A percentile compares a stretch with the other conserved stretches of the same genome.
phyloP scores from a whole-genome alignment of 2,113 vertebrate species.

The Collichthys lucidus region DNA sequence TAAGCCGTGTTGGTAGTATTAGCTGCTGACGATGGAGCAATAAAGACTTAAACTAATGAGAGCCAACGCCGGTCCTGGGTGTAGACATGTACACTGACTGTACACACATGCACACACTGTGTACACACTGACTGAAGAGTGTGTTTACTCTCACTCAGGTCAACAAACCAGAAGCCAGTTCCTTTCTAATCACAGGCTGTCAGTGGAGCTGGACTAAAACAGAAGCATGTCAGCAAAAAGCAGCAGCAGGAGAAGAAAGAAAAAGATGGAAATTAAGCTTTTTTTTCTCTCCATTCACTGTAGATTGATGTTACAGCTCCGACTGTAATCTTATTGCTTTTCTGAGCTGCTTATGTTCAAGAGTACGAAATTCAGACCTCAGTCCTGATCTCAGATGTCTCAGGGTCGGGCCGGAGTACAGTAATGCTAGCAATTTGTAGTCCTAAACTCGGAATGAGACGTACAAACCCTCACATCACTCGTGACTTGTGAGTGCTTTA shows the following conservation, averaged over 20 bases:
- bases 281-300: neutral
- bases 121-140: neutral
- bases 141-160: constrained; percentile 15
- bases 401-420: neutral
- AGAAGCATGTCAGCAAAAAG: neutral
- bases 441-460: neutral
- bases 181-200: constrained; percentile 14
- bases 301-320: neutral
- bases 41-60: neutral
- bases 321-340: constrained; percentile 6
- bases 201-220: neutral
- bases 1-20: neutral
- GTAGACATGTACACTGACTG: neutral
- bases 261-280: neutral
- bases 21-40: neutral
- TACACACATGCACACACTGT: constrained; percentile 1
- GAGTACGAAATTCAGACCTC: neutral
- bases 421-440: neutral
- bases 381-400: neutral
- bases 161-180: constrained; percentile 27
- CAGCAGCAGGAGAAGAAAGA: neutral
- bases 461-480: neutral
- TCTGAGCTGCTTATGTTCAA: neutral
- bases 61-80: neutral
- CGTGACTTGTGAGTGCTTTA: neutral